A percentile compares a stretch with the other conserved stretches of the same genome.
These are phyloP conservation scores for Sebastiscus albofasciatus DNA, from an alignment of 2,797 vertebrate genomes.

Conservation along the genomic window DNA sequence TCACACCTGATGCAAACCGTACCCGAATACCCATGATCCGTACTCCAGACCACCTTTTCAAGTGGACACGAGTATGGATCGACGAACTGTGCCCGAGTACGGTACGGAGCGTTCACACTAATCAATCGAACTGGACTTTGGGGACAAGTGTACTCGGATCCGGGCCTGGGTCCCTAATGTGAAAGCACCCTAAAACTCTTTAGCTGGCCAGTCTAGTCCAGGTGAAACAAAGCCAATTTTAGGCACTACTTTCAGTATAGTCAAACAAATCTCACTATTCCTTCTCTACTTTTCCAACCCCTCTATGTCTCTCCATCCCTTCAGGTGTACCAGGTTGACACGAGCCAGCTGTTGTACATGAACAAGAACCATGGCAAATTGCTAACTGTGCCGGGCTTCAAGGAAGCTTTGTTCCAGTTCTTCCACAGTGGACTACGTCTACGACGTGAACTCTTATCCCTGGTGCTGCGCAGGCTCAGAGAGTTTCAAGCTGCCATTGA, in stretches of 20 bases:
- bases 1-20: too few species aligned
- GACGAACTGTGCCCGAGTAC: too few species aligned
- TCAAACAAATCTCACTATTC: background rate
- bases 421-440: constrained; percentile 92
- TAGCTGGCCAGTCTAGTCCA: background rate
- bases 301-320: background rate
- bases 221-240: background rate
- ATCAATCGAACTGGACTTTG: too few species aligned
- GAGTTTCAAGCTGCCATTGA: constrained; percentile 93
- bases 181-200: too few species aligned
- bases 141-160: too few species aligned
- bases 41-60: too few species aligned
- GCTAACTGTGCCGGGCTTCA: constrained; percentile 91
- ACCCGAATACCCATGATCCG: too few species aligned
- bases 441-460: constrained; percentile 90
- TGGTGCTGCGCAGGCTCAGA: constrained; percentile 89
- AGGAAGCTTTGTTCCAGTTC: constrained; percentile 96
- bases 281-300: background rate
- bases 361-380: constrained; percentile 95
- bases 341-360: constrained; percentile 96
- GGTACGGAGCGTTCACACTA: too few species aligned
- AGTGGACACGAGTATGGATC: too few species aligned
- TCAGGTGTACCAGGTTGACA: constrained; percentile 93
- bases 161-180: too few species aligned
- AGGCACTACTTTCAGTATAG: background rate